Conservation (phyloP, 1,140 invertebrate genomes). For the Drosophila prosaltans region DNA sequence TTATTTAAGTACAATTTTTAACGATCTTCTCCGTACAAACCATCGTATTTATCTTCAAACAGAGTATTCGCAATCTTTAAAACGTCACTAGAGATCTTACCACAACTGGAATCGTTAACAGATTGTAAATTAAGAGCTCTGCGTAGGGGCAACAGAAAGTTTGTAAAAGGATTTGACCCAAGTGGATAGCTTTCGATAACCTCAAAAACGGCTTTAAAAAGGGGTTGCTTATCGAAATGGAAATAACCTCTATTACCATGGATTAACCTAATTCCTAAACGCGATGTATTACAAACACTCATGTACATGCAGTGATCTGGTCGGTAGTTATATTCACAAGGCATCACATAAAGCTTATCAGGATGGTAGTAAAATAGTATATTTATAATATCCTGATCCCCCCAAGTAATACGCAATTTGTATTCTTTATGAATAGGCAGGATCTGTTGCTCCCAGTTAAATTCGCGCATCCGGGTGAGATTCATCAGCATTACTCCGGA, state of each 20-base stretch:
- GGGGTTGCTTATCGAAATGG: slow-evolving; percentile 93
- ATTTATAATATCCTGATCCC: slow-evolving; percentile 99
- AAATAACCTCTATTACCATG: slow-evolving; percentile 95
- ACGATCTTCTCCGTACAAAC: slow-evolving; percentile 5
- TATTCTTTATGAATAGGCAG: slow-evolving; percentile 93
- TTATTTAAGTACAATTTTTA: background rate
- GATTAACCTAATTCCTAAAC: slow-evolving; percentile 90
- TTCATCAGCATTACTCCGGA: slow-evolving; percentile 99
- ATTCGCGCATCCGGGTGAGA: slow-evolving; percentile 93
- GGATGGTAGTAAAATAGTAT: slow-evolving; percentile 96
- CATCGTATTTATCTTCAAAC: slow-evolving; percentile 38
- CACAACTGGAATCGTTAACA: slow-evolving; percentile 84
- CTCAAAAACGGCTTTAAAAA: slow-evolving; percentile 90
- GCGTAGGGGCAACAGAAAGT: slow-evolving; percentile 84
- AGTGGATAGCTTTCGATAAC: slow-evolving; percentile 87
- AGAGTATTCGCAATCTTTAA: slow-evolving; percentile 44
- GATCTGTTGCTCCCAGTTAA: slow-evolving; percentile 93
- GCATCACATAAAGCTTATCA: slow-evolving; percentile 91
- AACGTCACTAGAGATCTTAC: slow-evolving; percentile 84
- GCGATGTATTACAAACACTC: slow-evolving; percentile 91
- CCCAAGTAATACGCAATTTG: slow-evolving; percentile 95
- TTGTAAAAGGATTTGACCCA: slow-evolving; percentile 83
- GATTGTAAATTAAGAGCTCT: slow-evolving; percentile 81
- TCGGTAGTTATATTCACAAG: slow-evolving; percentile 95
- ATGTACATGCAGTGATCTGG: slow-evolving; percentile 98